Evolutionary conservation across 2,797 vertebrate species (phyloP).

Genomic region (Falco naumanni): DNA sequence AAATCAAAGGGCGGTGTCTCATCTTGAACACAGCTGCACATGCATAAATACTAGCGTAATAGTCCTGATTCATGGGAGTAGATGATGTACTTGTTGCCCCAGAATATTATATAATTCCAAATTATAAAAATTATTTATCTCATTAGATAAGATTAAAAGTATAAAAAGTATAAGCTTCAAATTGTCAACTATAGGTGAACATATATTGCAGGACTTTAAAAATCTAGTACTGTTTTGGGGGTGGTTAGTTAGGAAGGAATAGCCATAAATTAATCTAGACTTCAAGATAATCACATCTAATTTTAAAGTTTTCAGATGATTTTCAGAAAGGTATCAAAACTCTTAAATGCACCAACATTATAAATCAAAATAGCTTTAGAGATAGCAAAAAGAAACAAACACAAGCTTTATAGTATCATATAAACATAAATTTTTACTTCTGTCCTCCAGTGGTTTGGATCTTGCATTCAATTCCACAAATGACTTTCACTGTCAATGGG

Average conservation of each 20-base stretch:
- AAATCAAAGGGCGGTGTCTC: background rate
- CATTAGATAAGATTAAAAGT: background rate
- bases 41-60: background rate
- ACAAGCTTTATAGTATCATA: background rate
- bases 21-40: background rate
- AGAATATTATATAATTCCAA: background rate
- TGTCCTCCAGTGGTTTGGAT: conserved; percentile 26
- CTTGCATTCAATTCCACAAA: background rate
- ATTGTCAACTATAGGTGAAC: background rate
- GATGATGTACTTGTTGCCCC: background rate
- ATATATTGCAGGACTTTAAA: background rate
- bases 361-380: background rate
- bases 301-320: background rate
- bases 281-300: background rate
- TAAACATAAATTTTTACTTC: conserved; percentile 41
- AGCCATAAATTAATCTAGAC: background rate
- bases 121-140: background rate
- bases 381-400: background rate
- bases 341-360: background rate
- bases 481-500: conserved; percentile 35
- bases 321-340: conserved; percentile 6
- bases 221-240: background rate
- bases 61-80: background rate
- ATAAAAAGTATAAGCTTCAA: background rate
- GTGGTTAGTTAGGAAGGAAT: background rate